Evolutionary conservation across 2,113 vertebrate species (phyloP), one percentile per base, ranked within the genome.

Genomic region (Pimephales promelas): DNA sequence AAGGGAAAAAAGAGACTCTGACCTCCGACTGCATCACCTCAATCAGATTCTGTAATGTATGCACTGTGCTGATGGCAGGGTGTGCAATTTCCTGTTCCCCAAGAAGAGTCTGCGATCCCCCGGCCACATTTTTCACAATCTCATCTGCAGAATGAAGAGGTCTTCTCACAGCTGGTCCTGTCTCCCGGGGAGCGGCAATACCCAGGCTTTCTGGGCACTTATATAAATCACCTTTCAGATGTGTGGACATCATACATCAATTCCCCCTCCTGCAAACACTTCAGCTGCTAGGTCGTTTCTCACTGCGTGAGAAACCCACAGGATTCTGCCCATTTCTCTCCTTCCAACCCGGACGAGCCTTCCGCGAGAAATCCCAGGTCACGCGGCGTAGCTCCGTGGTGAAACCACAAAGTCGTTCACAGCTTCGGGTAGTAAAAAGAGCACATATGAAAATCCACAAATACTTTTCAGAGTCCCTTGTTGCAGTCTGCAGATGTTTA

Each of bases 201-300:
- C 78, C 76, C 57, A 81, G 86, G 83, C 87, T 83, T 77, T 75
- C 83, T 71, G 76, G 57, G 81, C 88, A 83, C 88, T 71, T 88
- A 71, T 88, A 89, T 82, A 83, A 84, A 89, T 81, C 68, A 79
- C 72, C 82, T 72, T 75, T 82, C 79, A 86, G 79, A 83, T 83
- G 83, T 86, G 87, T 86, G 85, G 91, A 90, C 87, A 90, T 85
- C 85, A 79, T 85, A 75, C 77, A 86, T 85, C 88, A 90, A 86
- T 87, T 84, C 82, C 83, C 82, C 28, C 16, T 81, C 76, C 31
- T 79, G 52, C 81, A 80, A 52, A 80, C 81, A 79, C 73, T 54
- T 83, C 59, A 52, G 47, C 75, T 79, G 76, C 71, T 71, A 68
- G 82, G 73, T 83, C 74, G 31, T 83, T 36, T 72, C 56, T 66